phyloP scores from a whole-genome alignment of 1,140 invertebrate genomes.

The Carposina sasakii region DNA sequence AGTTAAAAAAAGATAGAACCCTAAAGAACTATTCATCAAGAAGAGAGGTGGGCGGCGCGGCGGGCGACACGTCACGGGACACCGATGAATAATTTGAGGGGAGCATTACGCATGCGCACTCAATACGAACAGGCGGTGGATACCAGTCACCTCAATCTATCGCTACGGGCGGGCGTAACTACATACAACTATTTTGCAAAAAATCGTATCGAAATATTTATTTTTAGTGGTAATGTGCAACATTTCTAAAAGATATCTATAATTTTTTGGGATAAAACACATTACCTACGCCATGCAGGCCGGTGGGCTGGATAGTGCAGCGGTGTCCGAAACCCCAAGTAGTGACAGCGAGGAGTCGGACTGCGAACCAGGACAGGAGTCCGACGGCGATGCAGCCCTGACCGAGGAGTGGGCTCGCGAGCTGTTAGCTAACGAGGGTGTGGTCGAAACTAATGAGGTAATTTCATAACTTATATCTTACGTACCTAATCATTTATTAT shows the following conservation, averaged over 20 bases:
- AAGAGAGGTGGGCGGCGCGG: too few species aligned
- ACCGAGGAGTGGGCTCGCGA: conserved; percentile 63
- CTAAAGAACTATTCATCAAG: too few species aligned
- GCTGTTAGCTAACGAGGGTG: conserved; percentile 44
- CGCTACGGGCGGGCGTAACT: too few species aligned
- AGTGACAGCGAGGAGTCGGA: conserved; percentile 62
- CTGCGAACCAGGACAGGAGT: conserved; percentile 44
- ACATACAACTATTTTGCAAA: too few species aligned
- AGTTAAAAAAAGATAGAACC: too few species aligned
- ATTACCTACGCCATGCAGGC: too few species aligned
- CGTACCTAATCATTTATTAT: not conserved
- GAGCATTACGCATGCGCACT: conserved; percentile 54
- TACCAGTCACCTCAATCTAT: too few species aligned
- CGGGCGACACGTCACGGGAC: conserved; percentile 43
- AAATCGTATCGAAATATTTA: too few species aligned
- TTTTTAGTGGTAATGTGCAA: too few species aligned
- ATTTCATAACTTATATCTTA: not conserved
- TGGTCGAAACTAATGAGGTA: conserved; percentile 54
- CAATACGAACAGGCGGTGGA: too few species aligned
- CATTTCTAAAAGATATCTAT: too few species aligned
- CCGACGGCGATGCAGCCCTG: conserved; percentile 44
- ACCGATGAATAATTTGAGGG: conserved; percentile 66
- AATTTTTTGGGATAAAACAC: too few species aligned
- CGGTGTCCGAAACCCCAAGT: conserved; percentile 56
- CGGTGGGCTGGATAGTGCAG: conserved; percentile 46